A percentile compares a stretch with the other conserved stretches of the same genome.
Evolutionary conservation across 2,888 invertebrate genomes (phyloP).

Genomic region (Drosophila lacicola): DNA sequence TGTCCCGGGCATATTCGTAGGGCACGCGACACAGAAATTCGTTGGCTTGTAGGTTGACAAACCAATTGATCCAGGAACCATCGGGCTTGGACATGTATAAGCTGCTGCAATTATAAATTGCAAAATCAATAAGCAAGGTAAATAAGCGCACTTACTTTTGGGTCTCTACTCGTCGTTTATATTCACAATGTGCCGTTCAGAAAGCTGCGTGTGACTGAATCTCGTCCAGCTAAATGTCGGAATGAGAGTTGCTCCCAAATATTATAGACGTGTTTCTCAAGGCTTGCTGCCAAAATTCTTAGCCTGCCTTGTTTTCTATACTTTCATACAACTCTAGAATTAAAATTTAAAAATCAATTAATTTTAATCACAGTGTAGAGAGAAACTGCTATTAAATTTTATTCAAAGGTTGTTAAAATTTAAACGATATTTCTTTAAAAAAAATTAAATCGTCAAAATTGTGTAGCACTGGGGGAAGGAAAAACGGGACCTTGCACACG

Average conservation of each 20-base stretch:
- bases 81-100: slow-evolving; percentile 9
- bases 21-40: slow-evolving; percentile 58
- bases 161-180: not conserved
- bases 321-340: not conserved
- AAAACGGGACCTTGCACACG: slow-evolving; percentile 25
- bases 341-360: too few species aligned
- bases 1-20: slow-evolving; percentile 33
- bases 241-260: not conserved
- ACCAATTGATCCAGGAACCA: slow-evolving; percentile 58
- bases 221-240: slow-evolving; percentile 1
- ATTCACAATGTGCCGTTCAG: not conserved
- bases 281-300: not conserved
- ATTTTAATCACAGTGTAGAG: too few species aligned
- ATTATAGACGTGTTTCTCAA: not conserved
- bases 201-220: slow-evolving; percentile 5
- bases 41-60: slow-evolving; percentile 24
- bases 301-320: not conserved
- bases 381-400: too few species aligned
- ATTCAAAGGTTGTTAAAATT: too few species aligned
- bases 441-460: slow-evolving; percentile 21
- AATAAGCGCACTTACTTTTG: not conserved
- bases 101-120: not conserved
- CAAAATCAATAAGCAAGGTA: not conserved
- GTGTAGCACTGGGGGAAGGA: slow-evolving; percentile 1
- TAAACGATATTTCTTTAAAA: not conserved